Conservation (phyloP, 2,888 invertebrate genomes). For the Dryobota labecula region DNA sequence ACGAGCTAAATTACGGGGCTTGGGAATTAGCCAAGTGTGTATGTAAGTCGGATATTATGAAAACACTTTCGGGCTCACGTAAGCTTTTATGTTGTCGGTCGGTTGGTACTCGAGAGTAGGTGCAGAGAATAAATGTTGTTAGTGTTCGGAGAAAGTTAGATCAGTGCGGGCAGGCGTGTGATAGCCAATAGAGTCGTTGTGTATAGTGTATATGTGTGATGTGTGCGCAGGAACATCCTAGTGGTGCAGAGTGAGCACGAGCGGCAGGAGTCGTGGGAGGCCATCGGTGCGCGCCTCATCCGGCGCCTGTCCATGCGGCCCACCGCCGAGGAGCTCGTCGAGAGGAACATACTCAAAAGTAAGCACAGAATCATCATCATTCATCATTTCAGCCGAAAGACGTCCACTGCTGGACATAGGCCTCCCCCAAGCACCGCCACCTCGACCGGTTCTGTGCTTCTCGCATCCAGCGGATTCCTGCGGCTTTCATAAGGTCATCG, state of each 20-base stretch:
- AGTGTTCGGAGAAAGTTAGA: constrained; percentile 74
- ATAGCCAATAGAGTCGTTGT: constrained; percentile 68
- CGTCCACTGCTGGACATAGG: too few species aligned
- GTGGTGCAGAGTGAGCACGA: constrained; percentile 98
- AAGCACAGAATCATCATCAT: too few species aligned
- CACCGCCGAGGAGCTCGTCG: constrained; percentile 98
- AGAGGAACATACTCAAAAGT: constrained; percentile 99
- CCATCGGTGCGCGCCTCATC: constrained; percentile 97
- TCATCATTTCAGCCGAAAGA: too few species aligned
- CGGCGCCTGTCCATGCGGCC: constrained; percentile 99
- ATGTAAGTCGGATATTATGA: constrained; percentile 83
- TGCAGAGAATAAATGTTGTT: constrained; percentile 74
- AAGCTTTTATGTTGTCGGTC: constrained; percentile 78
- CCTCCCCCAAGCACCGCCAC: too few species aligned
- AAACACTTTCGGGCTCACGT: constrained; percentile 79
- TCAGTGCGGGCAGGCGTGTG: constrained; percentile 61
- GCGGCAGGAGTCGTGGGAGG: constrained; percentile 97
- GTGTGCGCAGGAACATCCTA: constrained; percentile 94
- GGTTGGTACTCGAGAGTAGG: constrained; percentile 73
- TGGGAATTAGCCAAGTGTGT: constrained; percentile 83
- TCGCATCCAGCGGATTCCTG: too few species aligned
- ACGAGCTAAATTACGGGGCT: constrained; percentile 73
- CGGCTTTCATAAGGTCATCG: too few species aligned
- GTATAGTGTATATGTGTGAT: constrained; percentile 76
- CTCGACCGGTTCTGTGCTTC: too few species aligned